Evolutionary conservation across 2,888 invertebrate species (phyloP), one percentile per base, ranked within the genome.

Genomic region (Empis stercorea): DNA sequence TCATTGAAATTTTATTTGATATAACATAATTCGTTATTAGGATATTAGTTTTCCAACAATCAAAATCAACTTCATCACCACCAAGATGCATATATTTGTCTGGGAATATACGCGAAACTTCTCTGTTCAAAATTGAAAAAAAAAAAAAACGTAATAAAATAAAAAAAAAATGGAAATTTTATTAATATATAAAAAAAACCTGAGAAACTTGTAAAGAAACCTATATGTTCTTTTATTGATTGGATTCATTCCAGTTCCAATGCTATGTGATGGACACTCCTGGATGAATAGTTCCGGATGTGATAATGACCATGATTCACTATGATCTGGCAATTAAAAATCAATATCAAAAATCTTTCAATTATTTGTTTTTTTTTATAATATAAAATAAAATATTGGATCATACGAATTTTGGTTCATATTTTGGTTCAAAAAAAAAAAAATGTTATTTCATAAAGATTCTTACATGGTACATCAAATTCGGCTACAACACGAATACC

Each of bases 401-500:
- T 37, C 13, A 44, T 17, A 4, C 10, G 4, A 20, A 20, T 20
- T 20, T 20, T 20, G 20, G 20, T n/a, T 20, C 20, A 20, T 20
- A 20, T 4, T 4, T 4, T 20, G 5, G 20, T 20, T 20, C 3
- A 3, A 5, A 20, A 20, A 20, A 20, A 20, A 5, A 20, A 20
- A 20, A 20, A 20, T 20, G 20, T 20, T 20, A 20, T 20, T n/a
- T n/a, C n/a, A n/a, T n/a, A n/a, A n/a, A 27, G 2, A 7, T 6
- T 27, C 5, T 27, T 16, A 23, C 87, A 89, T 52, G 93, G 93
- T 2, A 87, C 83, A 65, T 95, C 94, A 60, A 93, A 91, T 71
- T 96, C 95, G 1, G 87, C 81, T 46, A 95, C 68, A 0, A 94
- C 88, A 40, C 94, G 73, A 51, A 96, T 88, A 9, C 92, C 94